Base-by-base conservation (phyloP, 2,888 invertebrate species). In the Diogma glabrata region DNA sequence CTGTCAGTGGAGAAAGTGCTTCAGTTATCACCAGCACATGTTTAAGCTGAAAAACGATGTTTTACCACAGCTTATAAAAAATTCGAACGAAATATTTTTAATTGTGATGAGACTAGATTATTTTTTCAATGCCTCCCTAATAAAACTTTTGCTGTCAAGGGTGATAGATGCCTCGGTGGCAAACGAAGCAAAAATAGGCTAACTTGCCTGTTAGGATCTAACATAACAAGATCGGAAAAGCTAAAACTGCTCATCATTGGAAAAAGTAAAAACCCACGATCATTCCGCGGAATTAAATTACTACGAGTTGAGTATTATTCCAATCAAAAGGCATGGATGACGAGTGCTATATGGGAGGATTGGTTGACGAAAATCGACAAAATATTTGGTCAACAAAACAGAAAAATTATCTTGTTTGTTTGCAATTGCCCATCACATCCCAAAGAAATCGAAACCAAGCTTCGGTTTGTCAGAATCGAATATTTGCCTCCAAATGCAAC, bases 141-240 rank as follows among this genome's bases (percentile, higher is more conserved):
- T 47, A 58, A 60, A 55, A 60, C 60, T 26, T 49, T 61, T n/a
- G 55, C 53, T 50, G 61, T 60, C 38, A 61, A 60, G 59, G 58
- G 58, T 22, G 62, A 65, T 53, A 60, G 60, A 49, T 63, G 60
- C 55, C 50, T 40, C 5, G 60, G 60, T 28, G 64, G 61, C 47
- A 63, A 64, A 51, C 22, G 58, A 5, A 59, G 58, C 17, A 61
- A 64, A 52, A 58, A 59, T 23, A 55, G 63, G 51, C 50, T 65
- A 48, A 66, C 63, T 6, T 57, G 64, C 40, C 54, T n/a, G n/a
- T n/a, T n/a, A n/a, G 59, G 60, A 53, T 58, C 60, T 6, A 64
- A 64, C 56, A 61, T 61, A 57, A 56, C 52, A 56, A 65, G 63
- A 46, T 57, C 58, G 54, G 60, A 63, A 57, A 63, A 64, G 61